phyloP scores from a whole-genome alignment of 1,140 invertebrate genomes.

The Heliconius himera region DNA sequence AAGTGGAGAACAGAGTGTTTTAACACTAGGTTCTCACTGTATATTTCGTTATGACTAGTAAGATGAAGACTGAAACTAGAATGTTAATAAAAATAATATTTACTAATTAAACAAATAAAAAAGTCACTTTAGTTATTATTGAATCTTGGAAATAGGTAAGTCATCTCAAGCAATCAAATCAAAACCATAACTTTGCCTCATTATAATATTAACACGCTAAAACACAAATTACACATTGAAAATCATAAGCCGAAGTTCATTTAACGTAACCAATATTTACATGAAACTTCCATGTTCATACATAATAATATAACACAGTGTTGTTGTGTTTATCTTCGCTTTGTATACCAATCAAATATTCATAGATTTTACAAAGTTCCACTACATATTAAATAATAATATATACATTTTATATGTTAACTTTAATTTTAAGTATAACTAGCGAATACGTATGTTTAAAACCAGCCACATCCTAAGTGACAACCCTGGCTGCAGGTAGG shows the following conservation, averaged over 20 bases:
- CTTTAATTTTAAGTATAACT: too few species aligned
- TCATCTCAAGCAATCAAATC: background rate
- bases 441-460: too few species aligned
- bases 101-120: background rate
- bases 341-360: constrained; percentile 25
- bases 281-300: constrained; percentile 9
- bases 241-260: constrained; percentile 15
- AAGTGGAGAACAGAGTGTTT: background rate
- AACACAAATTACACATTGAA: background rate
- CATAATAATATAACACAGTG: constrained; percentile 12
- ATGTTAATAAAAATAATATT: background rate
- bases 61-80: too few species aligned
- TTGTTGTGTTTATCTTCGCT: constrained; percentile 24
- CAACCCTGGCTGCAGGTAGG: too few species aligned
- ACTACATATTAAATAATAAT: background rate
- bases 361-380: background rate
- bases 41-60: too few species aligned
- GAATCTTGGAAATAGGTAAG: too few species aligned
- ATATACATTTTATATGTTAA: background rate
- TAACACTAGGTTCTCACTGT: background rate
- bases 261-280: constrained; percentile 12
- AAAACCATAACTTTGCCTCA: background rate
- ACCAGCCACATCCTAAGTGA: too few species aligned
- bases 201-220: background rate
- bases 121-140: too few species aligned